These are phyloP conservation scores for Yponomeuta sedellus DNA, from an alignment of 2,888 invertebrate species.

Conservation along the genomic window DNA sequence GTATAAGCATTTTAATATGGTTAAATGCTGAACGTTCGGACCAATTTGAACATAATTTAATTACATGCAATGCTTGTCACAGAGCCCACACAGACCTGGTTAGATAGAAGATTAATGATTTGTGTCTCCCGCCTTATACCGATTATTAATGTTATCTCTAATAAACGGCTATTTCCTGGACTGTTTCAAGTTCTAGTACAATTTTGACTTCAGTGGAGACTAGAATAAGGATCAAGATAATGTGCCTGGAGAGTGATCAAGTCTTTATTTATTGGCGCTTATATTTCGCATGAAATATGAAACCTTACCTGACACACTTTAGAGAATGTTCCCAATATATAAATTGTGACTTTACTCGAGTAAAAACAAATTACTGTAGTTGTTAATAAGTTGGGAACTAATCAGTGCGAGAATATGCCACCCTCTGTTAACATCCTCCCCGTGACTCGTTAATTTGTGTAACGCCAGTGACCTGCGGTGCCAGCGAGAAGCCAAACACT, in stretches of 20 bases:
- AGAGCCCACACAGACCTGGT: constrained; percentile 64
- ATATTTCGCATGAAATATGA: neutral
- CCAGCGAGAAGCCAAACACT: constrained; percentile 67
- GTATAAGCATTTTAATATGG: constrained; percentile 47
- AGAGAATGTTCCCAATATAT: neutral
- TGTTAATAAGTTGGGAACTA: neutral
- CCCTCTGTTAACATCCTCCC: constrained; percentile 1
- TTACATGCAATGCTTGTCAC: constrained; percentile 59
- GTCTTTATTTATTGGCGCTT: neutral
- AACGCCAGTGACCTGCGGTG: constrained; percentile 65
- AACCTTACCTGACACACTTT: neutral
- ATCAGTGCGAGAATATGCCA: neutral
- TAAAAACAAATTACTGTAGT: neutral
- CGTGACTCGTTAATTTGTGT: constrained; percentile 53
- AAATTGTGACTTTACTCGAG: neutral
- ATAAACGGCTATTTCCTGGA: constrained; percentile 11
- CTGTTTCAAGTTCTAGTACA: neutral
- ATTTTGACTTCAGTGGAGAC: neutral
- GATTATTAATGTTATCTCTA: constrained; percentile 15
- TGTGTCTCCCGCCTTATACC: constrained; percentile 26
- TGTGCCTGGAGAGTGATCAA: neutral
- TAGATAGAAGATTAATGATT: constrained; percentile 65
- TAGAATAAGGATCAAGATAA: neutral
- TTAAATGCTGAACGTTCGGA: constrained; percentile 51
- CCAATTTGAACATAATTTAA: constrained; percentile 64